Conservation (phyloP, 2,797 vertebrate species). For the Cossypha heuglini region DNA sequence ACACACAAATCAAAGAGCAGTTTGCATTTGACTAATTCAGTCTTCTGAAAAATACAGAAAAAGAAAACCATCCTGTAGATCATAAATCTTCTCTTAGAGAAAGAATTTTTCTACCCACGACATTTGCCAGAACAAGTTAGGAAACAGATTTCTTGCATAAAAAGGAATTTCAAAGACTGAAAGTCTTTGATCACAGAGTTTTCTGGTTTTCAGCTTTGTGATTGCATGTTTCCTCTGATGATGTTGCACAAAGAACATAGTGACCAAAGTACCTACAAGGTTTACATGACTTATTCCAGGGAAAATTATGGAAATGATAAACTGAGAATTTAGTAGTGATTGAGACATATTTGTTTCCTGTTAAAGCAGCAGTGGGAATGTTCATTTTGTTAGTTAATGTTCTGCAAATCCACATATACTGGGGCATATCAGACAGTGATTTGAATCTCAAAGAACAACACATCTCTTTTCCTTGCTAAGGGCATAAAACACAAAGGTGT, state of each 20-base stretch:
- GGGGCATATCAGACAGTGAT: not conserved
- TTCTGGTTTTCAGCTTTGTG: not conserved
- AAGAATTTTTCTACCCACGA: not conserved
- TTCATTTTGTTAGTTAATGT: not conserved
- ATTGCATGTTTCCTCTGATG: not conserved
- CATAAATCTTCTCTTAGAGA: not conserved
- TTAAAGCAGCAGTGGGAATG: not conserved
- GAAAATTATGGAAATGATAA: not conserved
- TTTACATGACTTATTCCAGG: not conserved
- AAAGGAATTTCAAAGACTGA: not conserved
- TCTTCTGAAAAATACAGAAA: not conserved
- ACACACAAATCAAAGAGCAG: not conserved
- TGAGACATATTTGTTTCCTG: not conserved
- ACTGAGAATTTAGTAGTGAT: not conserved
- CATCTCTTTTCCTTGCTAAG: not conserved
- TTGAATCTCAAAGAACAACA: not conserved
- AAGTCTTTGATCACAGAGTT: not conserved
- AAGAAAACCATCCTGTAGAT: not conserved
- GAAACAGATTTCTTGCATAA: not conserved
- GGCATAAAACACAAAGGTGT: not conserved
- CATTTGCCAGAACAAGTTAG: not conserved
- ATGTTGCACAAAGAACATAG: not conserved
- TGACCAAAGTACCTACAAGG: not conserved
- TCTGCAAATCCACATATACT: not conserved
- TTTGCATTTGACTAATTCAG: not conserved